Conservation (phyloP, 2,888 invertebrate species). For the Digitonthophagus gazella region DNA sequence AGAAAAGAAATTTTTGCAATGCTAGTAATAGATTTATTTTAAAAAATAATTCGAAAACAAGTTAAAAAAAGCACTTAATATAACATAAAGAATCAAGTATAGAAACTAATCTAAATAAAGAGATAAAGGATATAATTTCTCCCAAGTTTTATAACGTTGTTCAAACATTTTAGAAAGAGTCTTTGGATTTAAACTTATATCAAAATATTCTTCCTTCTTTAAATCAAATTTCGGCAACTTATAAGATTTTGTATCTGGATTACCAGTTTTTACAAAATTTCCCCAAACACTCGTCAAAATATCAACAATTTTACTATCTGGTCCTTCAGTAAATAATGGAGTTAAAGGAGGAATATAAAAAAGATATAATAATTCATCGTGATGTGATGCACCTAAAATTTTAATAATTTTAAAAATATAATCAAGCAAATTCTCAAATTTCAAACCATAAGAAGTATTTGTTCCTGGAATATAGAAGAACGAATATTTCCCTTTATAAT, state of each 20-base stretch:
- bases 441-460: too few relatives aligned
- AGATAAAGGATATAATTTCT: slow-evolving; percentile 45
- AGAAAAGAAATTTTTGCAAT: too few relatives aligned
- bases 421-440: too few relatives aligned
- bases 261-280: slow-evolving; percentile 49
- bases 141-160: slow-evolving; percentile 50
- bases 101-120: slow-evolving; percentile 4
- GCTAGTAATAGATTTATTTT: too few relatives aligned
- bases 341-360: slow-evolving; percentile 41
- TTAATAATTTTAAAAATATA: too few relatives aligned
- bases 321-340: slow-evolving; percentile 45
- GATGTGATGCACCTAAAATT: slow-evolving; percentile 48
- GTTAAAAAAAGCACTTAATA: too few relatives aligned
- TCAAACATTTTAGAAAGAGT: slow-evolving; percentile 46
- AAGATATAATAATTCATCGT: slow-evolving; percentile 55
- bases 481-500: slow-evolving; percentile 61
- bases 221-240: slow-evolving; percentile 47
- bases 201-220: slow-evolving; percentile 47
- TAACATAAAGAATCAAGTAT: too few relatives aligned
- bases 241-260: background rate
- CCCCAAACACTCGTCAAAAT: slow-evolving; percentile 50
- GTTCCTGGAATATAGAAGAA: slow-evolving; percentile 56
- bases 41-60: too few relatives aligned
- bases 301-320: slow-evolving; percentile 48
- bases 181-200: slow-evolving; percentile 46